A percentile compares a stretch with the other conserved stretches of the same genome.
phyloP scores from a whole-genome alignment of 2,797 vertebrate species.

The Pitangus sulphuratus region DNA sequence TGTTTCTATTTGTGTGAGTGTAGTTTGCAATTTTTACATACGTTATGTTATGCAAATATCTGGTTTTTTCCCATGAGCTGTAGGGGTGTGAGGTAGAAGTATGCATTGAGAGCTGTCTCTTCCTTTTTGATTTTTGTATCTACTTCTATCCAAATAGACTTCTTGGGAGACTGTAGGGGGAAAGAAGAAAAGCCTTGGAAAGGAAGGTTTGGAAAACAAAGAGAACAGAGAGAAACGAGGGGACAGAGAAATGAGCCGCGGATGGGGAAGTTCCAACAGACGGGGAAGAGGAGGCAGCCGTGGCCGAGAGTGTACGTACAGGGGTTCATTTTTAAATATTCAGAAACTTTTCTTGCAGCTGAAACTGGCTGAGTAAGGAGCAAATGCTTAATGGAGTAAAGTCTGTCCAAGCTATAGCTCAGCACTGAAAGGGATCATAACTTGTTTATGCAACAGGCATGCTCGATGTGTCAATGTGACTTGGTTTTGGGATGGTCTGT shows the following conservation, averaged over 20 bases:
- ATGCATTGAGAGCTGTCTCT: not conserved
- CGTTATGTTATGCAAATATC: not conserved
- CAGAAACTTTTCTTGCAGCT: not conserved
- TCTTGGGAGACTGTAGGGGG: slow-evolving; percentile 97
- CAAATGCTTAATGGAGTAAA: not conserved
- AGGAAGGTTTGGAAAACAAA: slow-evolving; percentile 91
- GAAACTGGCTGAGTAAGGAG: not conserved
- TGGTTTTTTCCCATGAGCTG: not conserved
- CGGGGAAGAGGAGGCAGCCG: slow-evolving; percentile 85
- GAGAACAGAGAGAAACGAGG: slow-evolving; percentile 92
- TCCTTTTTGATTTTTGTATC: slow-evolving; percentile 4
- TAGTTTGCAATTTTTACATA: not conserved
- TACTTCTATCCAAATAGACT: slow-evolving; percentile 79
- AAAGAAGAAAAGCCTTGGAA: slow-evolving; percentile 92
- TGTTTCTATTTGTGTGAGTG: not conserved
- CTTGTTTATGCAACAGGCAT: not conserved
- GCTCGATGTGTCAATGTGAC: not conserved
- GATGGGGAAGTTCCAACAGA: slow-evolving; percentile 80
- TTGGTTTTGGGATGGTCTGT: not conserved
- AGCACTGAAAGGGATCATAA: not conserved
- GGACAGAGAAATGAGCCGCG: slow-evolving; percentile 86
- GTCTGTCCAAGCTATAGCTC: not conserved
- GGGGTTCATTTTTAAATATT: not conserved
- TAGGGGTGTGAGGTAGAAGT: not conserved
- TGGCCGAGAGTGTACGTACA: slow-evolving; percentile 82